Evolutionary conservation across 2,888 invertebrate species (phyloP).

Genomic region (Dryomyza anilis): DNA sequence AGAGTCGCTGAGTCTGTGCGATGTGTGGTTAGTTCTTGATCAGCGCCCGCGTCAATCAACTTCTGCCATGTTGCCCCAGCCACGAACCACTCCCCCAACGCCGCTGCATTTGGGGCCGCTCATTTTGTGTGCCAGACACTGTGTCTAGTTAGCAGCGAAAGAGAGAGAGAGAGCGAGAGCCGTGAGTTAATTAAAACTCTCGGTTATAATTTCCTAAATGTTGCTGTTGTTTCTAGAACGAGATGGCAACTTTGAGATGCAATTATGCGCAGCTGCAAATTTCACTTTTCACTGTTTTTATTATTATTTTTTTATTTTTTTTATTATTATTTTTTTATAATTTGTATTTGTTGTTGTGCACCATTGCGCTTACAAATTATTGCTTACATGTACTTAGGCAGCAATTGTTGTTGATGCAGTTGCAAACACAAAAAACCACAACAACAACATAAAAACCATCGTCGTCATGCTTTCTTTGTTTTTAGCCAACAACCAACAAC

Average conservation of each 20-base stretch:
- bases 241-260: no score
- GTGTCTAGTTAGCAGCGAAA: no score
- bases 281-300: constrained; percentile 12
- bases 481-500: no score
- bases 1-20: not conserved
- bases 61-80: no score
- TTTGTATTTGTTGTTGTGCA: not conserved
- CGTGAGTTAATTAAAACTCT: not conserved
- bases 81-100: not conserved
- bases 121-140: no score
- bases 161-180: no score
- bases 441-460: no score
- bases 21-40: not conserved
- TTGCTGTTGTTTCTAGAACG: not conserved
- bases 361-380: constrained; percentile 9
- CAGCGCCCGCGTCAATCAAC: no score
- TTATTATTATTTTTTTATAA: not conserved
- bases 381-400: not conserved
- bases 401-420: not conserved
- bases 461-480: no score
- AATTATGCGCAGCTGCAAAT: no score
- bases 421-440: no score
- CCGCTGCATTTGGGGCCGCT: not conserved
- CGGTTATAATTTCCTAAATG: not conserved
- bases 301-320: not conserved